Conservation (phyloP, 2,888 invertebrate genomes). For the Diaphora mendica region DNA sequence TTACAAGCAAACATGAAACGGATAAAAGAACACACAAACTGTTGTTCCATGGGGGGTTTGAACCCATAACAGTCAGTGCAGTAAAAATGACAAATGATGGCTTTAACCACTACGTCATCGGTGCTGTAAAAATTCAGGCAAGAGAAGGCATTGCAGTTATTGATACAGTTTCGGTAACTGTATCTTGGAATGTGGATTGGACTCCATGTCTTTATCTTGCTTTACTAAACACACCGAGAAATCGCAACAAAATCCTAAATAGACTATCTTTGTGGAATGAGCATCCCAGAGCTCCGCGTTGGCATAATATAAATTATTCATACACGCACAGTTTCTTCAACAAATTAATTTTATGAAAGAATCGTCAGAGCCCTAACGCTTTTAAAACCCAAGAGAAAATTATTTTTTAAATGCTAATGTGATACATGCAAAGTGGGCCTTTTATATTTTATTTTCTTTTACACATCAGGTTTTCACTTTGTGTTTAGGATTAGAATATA, state of each 20-base stretch:
- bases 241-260: not conserved
- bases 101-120: too few species aligned
- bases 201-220: not conserved
- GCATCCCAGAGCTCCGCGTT: not conserved
- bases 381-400: conserved; percentile 11
- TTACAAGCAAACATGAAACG: too few species aligned
- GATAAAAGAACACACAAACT: too few species aligned
- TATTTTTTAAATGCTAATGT: conserved; percentile 13
- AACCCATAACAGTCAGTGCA: too few species aligned
- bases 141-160: not conserved
- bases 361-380: conserved; percentile 5
- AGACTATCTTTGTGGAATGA: not conserved
- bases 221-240: not conserved
- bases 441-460: conserved; percentile 3
- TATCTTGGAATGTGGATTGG: not conserved
- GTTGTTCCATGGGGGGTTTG: too few species aligned
- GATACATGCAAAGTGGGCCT: conserved; percentile 5
- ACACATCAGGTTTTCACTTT: not conserved
- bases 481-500: not conserved
- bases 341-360: conserved; percentile 35
- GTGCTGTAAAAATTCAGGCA: too few species aligned
- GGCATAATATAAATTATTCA: conserved; percentile 37
- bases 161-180: not conserved
- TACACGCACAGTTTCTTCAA: conserved; percentile 22
- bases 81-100: too few species aligned